These are phyloP conservation scores for Silurus aristotelis DNA, from an alignment of 2,797 vertebrate species.

Conservation along the genomic window DNA sequence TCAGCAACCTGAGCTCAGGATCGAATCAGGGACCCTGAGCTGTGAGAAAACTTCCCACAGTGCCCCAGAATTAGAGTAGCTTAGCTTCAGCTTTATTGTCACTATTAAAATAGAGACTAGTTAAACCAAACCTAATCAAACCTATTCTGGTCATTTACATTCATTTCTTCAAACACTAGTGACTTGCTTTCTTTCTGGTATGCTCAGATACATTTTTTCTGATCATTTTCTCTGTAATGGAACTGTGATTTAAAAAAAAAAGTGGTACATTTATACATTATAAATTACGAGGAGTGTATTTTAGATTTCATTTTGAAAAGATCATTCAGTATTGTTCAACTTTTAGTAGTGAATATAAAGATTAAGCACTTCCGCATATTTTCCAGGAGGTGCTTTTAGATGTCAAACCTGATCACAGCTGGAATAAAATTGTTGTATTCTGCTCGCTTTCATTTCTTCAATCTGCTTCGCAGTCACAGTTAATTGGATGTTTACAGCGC, in stretches of 20 bases:
- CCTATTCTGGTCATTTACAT: not conserved
- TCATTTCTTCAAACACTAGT: not conserved
- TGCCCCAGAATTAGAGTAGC: not conserved
- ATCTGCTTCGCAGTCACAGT: slow-evolving; percentile 31
- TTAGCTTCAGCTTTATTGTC: too few species aligned
- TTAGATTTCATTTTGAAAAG: not conserved
- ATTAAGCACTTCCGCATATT: not conserved
- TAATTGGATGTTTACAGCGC: slow-evolving; percentile 25
- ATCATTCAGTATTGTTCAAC: not conserved
- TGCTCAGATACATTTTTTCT: not conserved
- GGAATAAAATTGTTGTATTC: slow-evolving; percentile 28
- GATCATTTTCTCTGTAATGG: not conserved
- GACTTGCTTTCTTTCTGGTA: not conserved
- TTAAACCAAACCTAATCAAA: too few species aligned
- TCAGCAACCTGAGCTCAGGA: too few species aligned
- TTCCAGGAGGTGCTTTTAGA: slow-evolving; percentile 9
- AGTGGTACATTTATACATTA: not conserved
- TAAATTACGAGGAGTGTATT: not conserved
- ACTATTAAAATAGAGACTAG: not conserved
- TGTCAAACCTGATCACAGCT: slow-evolving; percentile 13
- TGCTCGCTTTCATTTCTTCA: slow-evolving; percentile 23
- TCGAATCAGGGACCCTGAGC: not conserved
- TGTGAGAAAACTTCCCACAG: not conserved
- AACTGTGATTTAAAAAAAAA: not conserved
- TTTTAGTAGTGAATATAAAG: not conserved